Base-by-base conservation (phyloP, 2,888 invertebrate species). In the Pterobdella sp. region DNA sequence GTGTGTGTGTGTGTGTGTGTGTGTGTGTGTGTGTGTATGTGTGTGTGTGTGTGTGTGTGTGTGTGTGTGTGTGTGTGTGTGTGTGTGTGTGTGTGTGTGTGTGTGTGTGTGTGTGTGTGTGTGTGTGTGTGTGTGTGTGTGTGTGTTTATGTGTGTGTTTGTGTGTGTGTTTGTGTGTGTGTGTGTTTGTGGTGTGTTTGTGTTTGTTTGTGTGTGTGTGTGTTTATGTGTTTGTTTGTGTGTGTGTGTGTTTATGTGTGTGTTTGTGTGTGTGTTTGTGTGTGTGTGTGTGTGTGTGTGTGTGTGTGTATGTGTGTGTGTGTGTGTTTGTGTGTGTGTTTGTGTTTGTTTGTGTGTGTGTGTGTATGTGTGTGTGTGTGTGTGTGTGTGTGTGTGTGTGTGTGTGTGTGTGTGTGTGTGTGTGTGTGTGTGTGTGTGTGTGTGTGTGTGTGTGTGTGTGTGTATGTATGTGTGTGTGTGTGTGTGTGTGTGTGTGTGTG, bases 361-460 rank as follows among this genome's bases (percentile, higher is more conserved):
- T 72, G 65, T 72, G 66, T 67, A 31, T 72, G 34, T 60, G 60
- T 60, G 60, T 60, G 60, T 60, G 60, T 60, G 60, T 60, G 60
- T 32, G 60, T 60, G 60, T 31, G 60, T 52, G 67, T 52, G 67
- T 67, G 67, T 52, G 67, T 67, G 67, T 67, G 67, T 52, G 67
- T 72, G 67, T 67, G 65, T 65, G 65, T 72, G 65, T 65, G 42
- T 65, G 65, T 72, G 65, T 65, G 65, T 65, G 65, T 72, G 65
- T 72, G 65, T 65, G 65, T 72, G 65, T 73, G 60, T 71, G 35
- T 71, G 68, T 68, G 56, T 68, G 68, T 68, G 56, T 73, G 56
- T 52, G 56, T 73, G 73, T 68, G 67, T 68, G 73, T 56, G 67
- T 72, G 37, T 42, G 66, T 65, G 66, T 71, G 71, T 63, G 60